phyloP scores from a whole-genome alignment of 92 coral and sea anemone species.

The Porites lobata region DNA sequence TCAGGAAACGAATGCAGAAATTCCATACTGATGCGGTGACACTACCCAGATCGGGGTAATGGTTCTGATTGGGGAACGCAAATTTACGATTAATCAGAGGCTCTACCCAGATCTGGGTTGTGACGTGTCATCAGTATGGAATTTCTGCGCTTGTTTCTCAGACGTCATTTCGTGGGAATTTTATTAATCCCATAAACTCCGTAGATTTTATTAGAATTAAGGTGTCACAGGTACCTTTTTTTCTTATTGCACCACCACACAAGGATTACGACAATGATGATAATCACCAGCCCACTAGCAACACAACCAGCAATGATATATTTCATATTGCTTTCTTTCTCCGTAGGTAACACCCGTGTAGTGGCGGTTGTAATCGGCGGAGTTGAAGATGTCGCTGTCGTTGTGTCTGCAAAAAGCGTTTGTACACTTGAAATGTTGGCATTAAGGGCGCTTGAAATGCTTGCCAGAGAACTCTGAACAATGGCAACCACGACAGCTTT shows the following conservation, averaged over 20 bases:
- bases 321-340: slow-evolving; percentile 11
- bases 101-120: too few species aligned
- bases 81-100: too few species aligned
- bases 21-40: too few species aligned
- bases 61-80: too few species aligned
- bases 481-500: slow-evolving; percentile 16
- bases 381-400: not conserved
- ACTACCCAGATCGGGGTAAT: too few species aligned
- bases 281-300: slow-evolving; percentile 16
- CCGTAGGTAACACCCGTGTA: not conserved
- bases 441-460: slow-evolving; percentile 40
- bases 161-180: too few species aligned
- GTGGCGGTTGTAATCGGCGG: not conserved
- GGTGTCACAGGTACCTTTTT: not conserved
- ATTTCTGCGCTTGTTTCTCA: too few species aligned
- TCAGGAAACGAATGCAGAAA: too few species aligned
- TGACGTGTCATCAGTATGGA: too few species aligned
- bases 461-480: slow-evolving; percentile 9
- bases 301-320: slow-evolving; percentile 25
- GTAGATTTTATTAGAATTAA: too few species aligned
- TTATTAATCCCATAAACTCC: too few species aligned
- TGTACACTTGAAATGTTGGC: slow-evolving; percentile 36
- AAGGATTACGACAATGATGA: slow-evolving; percentile 2
- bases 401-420: slow-evolving; percentile 1
- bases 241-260: slow-evolving; percentile 1